Percentiles rank a stretch among this genome's conserved stretches.
phyloP scores from a whole-genome alignment of 2,113 vertebrate species.

The Sylvietta virens region DNA sequence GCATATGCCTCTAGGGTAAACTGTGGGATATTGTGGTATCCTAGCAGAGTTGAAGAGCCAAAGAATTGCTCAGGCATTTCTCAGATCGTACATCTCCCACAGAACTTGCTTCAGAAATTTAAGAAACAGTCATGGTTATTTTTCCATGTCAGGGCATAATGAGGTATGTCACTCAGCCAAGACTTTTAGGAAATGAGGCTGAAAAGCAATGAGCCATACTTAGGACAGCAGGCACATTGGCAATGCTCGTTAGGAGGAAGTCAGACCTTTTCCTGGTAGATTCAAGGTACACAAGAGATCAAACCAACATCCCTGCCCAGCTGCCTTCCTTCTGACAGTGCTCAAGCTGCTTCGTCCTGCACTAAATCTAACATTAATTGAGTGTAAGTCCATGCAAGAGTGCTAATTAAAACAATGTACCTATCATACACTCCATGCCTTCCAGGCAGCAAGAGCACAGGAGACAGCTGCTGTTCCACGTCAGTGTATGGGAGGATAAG shows the following conservation, averaged over 20 bases:
- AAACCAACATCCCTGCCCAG: neutral
- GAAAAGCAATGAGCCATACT: constrained; percentile 38
- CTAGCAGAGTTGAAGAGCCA: neutral
- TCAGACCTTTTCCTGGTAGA: neutral
- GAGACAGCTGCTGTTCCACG: constrained; percentile 16
- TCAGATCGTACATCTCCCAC: neutral
- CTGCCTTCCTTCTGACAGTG: neutral
- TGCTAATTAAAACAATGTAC: constrained; percentile 39
- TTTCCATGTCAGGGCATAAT: neutral
- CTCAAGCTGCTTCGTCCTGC: neutral
- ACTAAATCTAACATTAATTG: constrained; percentile 35
- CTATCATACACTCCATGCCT: neutral
- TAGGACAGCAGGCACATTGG: neutral
- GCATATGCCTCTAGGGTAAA: neutral
- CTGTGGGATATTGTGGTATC: neutral
- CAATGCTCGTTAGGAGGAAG: neutral
- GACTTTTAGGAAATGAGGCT: constrained; percentile 41
- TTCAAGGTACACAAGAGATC: neutral
- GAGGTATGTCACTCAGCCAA: neutral
- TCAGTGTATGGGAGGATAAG: neutral
- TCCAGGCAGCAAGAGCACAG: neutral
- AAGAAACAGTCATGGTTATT: neutral
- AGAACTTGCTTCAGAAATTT: neutral
- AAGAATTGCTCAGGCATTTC: neutral
- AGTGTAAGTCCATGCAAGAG: constrained; percentile 13